A percentile compares a stretch with the other conserved stretches of the same genome.
phyloP scores from a whole-genome alignment of 2,113 vertebrate genomes.

The Hypomesus transpacificus region DNA sequence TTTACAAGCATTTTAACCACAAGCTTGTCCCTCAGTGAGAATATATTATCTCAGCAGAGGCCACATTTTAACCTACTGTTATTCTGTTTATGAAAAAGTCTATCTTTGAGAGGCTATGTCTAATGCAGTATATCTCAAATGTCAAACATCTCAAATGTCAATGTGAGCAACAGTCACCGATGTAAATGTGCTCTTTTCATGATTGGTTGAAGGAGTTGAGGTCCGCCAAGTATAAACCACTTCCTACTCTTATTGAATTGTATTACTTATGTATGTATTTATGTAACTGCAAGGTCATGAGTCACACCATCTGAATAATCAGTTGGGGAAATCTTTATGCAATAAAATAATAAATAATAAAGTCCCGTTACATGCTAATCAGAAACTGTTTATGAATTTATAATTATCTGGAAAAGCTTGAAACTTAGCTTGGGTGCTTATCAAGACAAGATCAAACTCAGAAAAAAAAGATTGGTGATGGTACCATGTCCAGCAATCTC shows the following conservation, averaged over 20 bases:
- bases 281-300: constrained; percentile 42
- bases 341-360: constrained; percentile 8
- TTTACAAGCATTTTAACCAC: constrained; percentile 51
- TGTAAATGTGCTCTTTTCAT: constrained; percentile 39
- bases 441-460: too few relatives aligned
- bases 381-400: too few relatives aligned
- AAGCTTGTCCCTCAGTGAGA: constrained; percentile 51
- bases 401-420: too few relatives aligned
- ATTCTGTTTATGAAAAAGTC: constrained; percentile 42
- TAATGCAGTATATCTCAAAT: constrained; percentile 47
- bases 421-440: too few relatives aligned
- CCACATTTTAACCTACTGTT: constrained; percentile 59
- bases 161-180: constrained; percentile 25
- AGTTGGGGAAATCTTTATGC: constrained; percentile 14
- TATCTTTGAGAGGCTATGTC: constrained; percentile 44
- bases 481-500: constrained; percentile 24
- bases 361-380: neutral
- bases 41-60: constrained; percentile 49
- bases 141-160: constrained; percentile 47
- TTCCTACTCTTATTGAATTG: constrained; percentile 39
- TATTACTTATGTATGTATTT: constrained; percentile 34
- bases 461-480: too few relatives aligned
- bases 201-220: constrained; percentile 23
- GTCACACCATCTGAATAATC: constrained; percentile 35
- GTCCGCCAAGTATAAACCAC: constrained; percentile 27